Percentiles rank a stretch among this genome's conserved stretches.
Conservation (phyloP, 2,888 invertebrate genomes). For the Nasonia oneida region DNA sequence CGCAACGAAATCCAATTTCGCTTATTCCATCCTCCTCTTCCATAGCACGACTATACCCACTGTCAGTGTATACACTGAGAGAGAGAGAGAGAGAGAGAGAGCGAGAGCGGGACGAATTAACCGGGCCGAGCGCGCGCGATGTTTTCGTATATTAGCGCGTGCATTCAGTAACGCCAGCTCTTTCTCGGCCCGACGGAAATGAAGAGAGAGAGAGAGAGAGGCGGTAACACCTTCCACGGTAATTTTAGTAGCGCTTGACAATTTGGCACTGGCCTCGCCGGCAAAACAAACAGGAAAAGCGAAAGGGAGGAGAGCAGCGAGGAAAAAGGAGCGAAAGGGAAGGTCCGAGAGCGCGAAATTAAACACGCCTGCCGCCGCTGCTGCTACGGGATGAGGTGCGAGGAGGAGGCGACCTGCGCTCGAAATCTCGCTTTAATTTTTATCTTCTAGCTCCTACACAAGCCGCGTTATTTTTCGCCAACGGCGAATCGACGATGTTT, state of each 20-base stretch:
- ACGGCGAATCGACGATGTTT: not conserved
- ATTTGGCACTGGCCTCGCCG: slow-evolving; percentile 72
- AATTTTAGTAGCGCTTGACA: slow-evolving; percentile 76
- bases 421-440: slow-evolving; percentile 25
- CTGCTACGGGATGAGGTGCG: not conserved
- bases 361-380: slow-evolving; percentile 27
- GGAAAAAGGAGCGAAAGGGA: not conserved
- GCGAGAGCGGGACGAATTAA: slow-evolving; percentile 41
- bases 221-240: slow-evolving; percentile 70
- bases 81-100: not conserved
- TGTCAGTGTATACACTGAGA: not conserved
- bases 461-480: no score
- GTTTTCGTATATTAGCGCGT: slow-evolving; percentile 57
- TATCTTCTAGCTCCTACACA: not conserved
- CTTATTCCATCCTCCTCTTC: slow-evolving; percentile 2
- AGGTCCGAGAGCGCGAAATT: slow-evolving; percentile 52
- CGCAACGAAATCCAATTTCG: slow-evolving; percentile 52
- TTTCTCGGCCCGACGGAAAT: no score
- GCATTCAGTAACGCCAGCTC: slow-evolving; percentile 40
- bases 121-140: slow-evolving; percentile 25
- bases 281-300: slow-evolving; percentile 56
- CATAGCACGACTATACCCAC: no score
- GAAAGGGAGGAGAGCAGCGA: slow-evolving; percentile 50
- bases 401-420: not conserved
- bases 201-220: not conserved